phyloP scores from a whole-genome alignment of 2,113 vertebrate genomes.

The Dendrocopos noguchii region DNA sequence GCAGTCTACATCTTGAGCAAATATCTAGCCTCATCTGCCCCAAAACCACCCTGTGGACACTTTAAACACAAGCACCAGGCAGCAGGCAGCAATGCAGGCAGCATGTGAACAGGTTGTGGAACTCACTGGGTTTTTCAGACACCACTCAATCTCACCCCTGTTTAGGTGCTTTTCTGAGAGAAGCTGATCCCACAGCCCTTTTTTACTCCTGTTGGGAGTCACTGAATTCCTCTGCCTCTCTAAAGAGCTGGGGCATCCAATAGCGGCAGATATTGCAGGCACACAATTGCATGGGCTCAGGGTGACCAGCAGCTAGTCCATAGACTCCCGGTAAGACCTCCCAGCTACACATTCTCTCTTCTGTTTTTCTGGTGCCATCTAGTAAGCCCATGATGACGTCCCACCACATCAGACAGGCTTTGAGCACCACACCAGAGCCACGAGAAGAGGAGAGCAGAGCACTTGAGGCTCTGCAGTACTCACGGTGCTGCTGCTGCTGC shows the following conservation, averaged over 20 bases:
- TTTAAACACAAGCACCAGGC: fast-evolving
- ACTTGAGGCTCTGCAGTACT: not conserved
- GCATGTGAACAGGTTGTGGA: not conserved
- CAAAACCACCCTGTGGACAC: fast-evolving
- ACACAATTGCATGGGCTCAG: not conserved
- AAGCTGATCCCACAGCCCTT: not conserved
- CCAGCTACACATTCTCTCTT: not conserved
- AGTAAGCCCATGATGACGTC: not conserved
- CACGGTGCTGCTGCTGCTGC: not conserved
- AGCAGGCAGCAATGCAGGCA: fast-evolving
- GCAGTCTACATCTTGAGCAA: not conserved
- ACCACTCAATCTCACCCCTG: not conserved
- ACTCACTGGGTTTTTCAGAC: fast-evolving
- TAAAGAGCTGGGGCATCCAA: not conserved
- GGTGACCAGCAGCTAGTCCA: not conserved
- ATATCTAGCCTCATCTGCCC: not conserved
- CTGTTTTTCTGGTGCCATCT: not conserved
- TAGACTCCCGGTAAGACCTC: not conserved
- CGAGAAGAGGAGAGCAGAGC: not conserved
- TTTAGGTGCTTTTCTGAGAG: not conserved
- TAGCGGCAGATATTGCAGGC: not conserved
- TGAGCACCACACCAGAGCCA: fast-evolving
- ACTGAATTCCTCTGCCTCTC: not conserved
- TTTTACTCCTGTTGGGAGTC: not conserved
- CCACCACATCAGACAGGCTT: not conserved